These are phyloP conservation scores for Campaea margaritaria DNA, from an alignment of 2,888 invertebrate species.

Conservation along the genomic window DNA sequence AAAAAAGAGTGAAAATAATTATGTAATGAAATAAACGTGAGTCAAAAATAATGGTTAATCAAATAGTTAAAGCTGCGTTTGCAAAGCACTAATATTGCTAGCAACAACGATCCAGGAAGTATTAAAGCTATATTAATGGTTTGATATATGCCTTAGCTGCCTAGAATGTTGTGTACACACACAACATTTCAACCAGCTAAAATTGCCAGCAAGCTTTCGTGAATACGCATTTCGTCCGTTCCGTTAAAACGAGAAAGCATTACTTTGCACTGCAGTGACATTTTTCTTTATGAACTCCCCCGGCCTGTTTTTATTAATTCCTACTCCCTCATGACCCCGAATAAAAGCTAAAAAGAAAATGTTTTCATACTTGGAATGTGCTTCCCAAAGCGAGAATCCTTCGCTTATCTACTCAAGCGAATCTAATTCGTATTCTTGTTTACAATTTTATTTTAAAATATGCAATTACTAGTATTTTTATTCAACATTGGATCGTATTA, in stretches of 20 bases:
- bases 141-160: too few species aligned
- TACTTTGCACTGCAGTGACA: conserved; percentile 75
- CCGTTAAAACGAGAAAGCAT: conserved; percentile 62
- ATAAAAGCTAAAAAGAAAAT: conserved; percentile 65
- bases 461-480: conserved; percentile 9
- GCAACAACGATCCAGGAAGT: too few species aligned
- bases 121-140: too few species aligned
- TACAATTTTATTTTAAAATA: not conserved
- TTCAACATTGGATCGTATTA: not conserved
- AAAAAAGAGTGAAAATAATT: too few species aligned
- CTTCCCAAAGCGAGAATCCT: conserved; percentile 39
- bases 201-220: conserved; percentile 41
- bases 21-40: too few species aligned
- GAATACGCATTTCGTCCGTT: conserved; percentile 44
- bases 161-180: not conserved
- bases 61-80: too few species aligned
- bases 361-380: conserved; percentile 53
- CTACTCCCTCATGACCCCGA: conserved; percentile 56
- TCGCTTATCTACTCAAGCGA: conserved; percentile 35
- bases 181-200: conserved; percentile 5
- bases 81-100: too few species aligned
- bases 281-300: conserved; percentile 76
- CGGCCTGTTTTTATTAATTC: conserved; percentile 76
- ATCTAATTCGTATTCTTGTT: conserved; percentile 30
- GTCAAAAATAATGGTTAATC: too few species aligned